A percentile compares a stretch with the other conserved stretches of the same genome.
Evolutionary conservation across 1,140 invertebrate genomes (phyloP).

Genomic region (Melipona quadrifasciata): DNA sequence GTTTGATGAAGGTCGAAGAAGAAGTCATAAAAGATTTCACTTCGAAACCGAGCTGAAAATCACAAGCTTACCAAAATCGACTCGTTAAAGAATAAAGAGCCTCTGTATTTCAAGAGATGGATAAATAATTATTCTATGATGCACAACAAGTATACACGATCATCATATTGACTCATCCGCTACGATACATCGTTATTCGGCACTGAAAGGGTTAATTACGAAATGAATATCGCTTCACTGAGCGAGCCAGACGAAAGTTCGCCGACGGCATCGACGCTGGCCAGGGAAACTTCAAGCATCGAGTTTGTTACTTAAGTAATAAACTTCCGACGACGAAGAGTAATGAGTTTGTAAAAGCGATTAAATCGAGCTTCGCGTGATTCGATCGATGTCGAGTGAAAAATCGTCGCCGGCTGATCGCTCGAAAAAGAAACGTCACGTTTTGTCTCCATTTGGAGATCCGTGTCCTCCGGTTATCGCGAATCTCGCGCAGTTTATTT

Average conservation of each 20-base stretch:
- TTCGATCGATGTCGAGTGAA: not conserved
- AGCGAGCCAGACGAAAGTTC: not conserved
- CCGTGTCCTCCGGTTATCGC: not conserved
- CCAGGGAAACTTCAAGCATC: not conserved
- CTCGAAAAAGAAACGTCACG: too few relatives aligned
- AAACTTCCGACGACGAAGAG: not conserved
- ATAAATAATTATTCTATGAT: too few relatives aligned
- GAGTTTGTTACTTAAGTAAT: not conserved
- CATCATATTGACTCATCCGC: too few relatives aligned
- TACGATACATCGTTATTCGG: too few relatives aligned
- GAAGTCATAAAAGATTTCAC: too few relatives aligned
- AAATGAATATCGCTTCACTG: not conserved
- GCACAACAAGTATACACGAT: too few relatives aligned
- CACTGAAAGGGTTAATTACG: not conserved
- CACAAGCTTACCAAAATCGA: too few relatives aligned
- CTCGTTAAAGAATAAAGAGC: too few relatives aligned
- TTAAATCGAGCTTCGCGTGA: not conserved
- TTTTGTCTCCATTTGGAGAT: not conserved
- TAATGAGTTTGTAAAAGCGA: not conserved
- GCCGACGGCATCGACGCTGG: not conserved
- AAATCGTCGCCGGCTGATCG: not conserved
- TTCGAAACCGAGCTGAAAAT: too few relatives aligned
- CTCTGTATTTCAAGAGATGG: too few relatives aligned
- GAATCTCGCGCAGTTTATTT: conserved; percentile 18
- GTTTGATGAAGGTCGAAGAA: too few relatives aligned